phyloP scores from a whole-genome alignment of 2,888 invertebrate species.

The Operophtera brumata region DNA sequence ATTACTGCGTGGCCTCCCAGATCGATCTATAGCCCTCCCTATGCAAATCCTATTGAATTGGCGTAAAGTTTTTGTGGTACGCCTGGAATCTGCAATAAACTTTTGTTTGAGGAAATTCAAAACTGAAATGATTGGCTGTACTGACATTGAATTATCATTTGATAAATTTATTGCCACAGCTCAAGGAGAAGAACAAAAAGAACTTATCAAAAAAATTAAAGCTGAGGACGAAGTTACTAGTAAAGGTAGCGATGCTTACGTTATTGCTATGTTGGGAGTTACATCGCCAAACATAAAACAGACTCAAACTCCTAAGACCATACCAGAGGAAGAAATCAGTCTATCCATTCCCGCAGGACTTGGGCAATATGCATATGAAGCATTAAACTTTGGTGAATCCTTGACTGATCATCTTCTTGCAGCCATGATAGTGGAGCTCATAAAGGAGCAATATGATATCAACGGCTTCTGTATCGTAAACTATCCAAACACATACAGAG shows the following conservation, averaged over 20 bases:
- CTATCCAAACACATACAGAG: conserved; percentile 80
- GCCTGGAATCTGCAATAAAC: conserved; percentile 78
- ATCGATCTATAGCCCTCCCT: conserved; percentile 57
- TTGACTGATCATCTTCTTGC: conserved; percentile 78
- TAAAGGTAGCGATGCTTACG: conserved; percentile 51
- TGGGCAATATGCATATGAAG: conserved; percentile 79
- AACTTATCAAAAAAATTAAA: conserved; percentile 62
- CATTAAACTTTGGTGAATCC: conserved; percentile 75
- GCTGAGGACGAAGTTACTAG: conserved; percentile 50
- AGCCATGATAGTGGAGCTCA: conserved; percentile 82
- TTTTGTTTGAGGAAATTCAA: conserved; percentile 79
- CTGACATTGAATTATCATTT: conserved; percentile 71
- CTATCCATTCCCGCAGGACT: conserved; percentile 75
- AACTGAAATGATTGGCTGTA: conserved; percentile 73
- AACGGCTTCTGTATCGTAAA: conserved; percentile 84
- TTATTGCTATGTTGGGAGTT: conserved; percentile 45
- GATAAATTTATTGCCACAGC: conserved; percentile 57
- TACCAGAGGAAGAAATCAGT: conserved; percentile 80
- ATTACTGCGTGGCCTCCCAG: conserved; percentile 68
- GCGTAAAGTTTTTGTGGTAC: conserved; percentile 65
- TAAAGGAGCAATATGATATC: conserved; percentile 71
- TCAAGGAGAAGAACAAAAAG: conserved; percentile 56
- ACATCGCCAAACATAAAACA: conserved; percentile 67
- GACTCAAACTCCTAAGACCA: conserved; percentile 82
- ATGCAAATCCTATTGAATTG: conserved; percentile 67